Evolutionary conservation across 2,797 vertebrate genomes (phyloP), one percentile per base, ranked within the genome.

Genomic region (Steatocranus sp.): DNA sequence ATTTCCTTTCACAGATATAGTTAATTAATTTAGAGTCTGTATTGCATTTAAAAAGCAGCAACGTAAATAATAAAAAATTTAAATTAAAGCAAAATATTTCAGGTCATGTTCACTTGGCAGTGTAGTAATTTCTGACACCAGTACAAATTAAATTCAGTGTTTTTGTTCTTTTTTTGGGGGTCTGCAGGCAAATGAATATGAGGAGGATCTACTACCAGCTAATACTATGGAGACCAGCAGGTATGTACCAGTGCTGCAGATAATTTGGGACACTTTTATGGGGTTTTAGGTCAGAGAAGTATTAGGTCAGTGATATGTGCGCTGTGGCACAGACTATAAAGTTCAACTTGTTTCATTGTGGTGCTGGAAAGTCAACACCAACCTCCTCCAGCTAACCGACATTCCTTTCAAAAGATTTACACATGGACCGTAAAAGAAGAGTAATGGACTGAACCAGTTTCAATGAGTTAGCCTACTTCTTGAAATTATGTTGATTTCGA

Each of bases 141-240:
- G 18, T n/a, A 11, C 8, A 7, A 38, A 58, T 79, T 50, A 2
- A 81, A 79, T 43, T 25, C 73, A 27, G 75, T 50, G 17, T 50
- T 50, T 79, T 77, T 83, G 34, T 66, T 41, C 34, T 70, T 25
- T 68, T 70, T 70, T 46, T 75, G 75, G 25, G 25, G 23, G 23
- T 88, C 82, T 87, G 34, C 82, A 95, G 95, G 82, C 80, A 8
- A 82, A 74, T 2, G 73, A 83, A 73, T 70, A 12, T 48, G 85
- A 91, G 61, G 84, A 70, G 49, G 89, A 92, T 84, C 83, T 78
- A 32, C 81, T 75, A 68, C 84, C 88, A 51, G 84, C 79, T 73
- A 76, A 86, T 53, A n/a, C 91, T 73, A 82, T 87, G 84, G 94
- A 95, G 88, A 93, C 87, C 75, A 58, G 9, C 46, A 95, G 96